Evolutionary conservation across 2,797 vertebrate species (phyloP), one percentile per base, ranked within the genome.

Genomic region (Molossus alvarezi): DNA sequence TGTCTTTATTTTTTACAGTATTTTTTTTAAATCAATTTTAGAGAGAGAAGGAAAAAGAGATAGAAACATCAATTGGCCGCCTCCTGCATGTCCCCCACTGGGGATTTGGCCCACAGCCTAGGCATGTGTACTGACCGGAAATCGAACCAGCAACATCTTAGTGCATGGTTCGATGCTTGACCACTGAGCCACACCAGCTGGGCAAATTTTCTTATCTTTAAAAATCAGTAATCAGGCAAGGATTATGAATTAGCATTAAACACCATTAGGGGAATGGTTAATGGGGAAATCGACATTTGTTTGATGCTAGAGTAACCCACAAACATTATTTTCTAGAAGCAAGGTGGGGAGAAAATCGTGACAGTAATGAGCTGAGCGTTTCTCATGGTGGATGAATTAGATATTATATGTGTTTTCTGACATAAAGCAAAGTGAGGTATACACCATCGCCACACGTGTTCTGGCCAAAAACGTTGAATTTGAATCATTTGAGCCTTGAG

Each of bases 241-340:
- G 21, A 94, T 89, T 88, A 58, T 53, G 3, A 53, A 45, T 73
- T 57, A 72, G 41, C 85, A 58, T 90, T 95, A 90, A 90, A 90
- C 91, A 85, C 41, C 37, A 51, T 76, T 84, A 73, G 37, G 23
- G 75, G 37, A 72, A 53, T 72, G 21, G 62, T 69, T 95, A 80
- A 37, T 58, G 53, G 91, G 67, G 13, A 93, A 92, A 76, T 7
- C 45, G 53, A 79, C 85, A 64, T 95, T 86, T 85, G 29, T 65
- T 82, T 73, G 20, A 73, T 81, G 62, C 62, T 87, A 77, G 64
- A 81, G 57, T 76, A 94, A 94, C 33, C 29, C 33, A 64, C 51
- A 55, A 91, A 87, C 45, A 65, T 77, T 85, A 65, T 95, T 92
- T 95, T 77, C 71, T 95, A 91, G 94, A 88, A 95, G 71, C 37